phyloP scores from a whole-genome alignment of 2,888 invertebrate species.

The Sturmia bella region DNA sequence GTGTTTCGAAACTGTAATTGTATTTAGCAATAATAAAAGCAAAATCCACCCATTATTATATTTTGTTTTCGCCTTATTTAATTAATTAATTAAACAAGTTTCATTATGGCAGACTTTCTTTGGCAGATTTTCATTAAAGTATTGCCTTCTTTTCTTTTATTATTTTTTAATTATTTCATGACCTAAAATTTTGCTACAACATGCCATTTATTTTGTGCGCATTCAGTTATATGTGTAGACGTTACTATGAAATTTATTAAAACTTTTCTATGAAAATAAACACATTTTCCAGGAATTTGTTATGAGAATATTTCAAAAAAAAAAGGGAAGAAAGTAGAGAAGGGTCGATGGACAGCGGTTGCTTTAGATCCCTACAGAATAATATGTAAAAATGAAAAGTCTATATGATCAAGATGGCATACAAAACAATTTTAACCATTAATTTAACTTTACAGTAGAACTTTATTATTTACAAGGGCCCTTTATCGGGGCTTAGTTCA shows the following conservation, averaged over 20 bases:
- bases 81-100: not conserved
- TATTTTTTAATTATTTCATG: constrained; percentile 47
- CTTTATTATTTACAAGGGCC: too few species aligned
- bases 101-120: too few species aligned
- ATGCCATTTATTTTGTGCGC: not conserved
- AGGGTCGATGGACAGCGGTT: too few species aligned
- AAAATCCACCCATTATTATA: not conserved
- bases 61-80: not conserved
- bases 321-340: too few species aligned
- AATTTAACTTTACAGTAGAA: too few species aligned
- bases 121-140: too few species aligned
- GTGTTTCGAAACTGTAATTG: not conserved
- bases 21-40: constrained; percentile 15
- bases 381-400: too few species aligned
- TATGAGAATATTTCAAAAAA: not conserved
- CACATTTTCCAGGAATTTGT: constrained; percentile 34
- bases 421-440: too few species aligned
- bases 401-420: too few species aligned
- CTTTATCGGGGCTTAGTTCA: too few species aligned
- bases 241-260: too few species aligned
- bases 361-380: too few species aligned
- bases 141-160: not conserved
- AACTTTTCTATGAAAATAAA: constrained; percentile 16
- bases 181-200: constrained; percentile 43
- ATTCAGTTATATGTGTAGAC: not conserved